phyloP scores from a whole-genome alignment of 1,140 invertebrate species.

The Proctacanthus coquilletti region DNA sequence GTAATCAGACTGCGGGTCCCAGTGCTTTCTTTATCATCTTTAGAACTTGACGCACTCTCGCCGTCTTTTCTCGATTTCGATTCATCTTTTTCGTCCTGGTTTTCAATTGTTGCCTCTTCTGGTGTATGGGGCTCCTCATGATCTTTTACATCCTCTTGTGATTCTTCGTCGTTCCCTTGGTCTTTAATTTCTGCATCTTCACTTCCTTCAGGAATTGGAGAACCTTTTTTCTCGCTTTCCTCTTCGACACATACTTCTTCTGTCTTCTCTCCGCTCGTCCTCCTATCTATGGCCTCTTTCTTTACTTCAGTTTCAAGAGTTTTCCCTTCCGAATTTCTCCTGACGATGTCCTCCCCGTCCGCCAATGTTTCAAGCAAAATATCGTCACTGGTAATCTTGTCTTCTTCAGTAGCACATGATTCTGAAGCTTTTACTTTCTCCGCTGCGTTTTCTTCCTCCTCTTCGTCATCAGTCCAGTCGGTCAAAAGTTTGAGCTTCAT shows the following conservation, averaged over 20 bases:
- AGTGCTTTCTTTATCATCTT: not conserved
- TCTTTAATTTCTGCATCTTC: not conserved
- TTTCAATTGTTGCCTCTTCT: constrained; percentile 1
- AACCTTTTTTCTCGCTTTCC: not conserved
- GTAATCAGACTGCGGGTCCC: not conserved
- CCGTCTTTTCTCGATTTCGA: not conserved
- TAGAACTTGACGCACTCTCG: not conserved
- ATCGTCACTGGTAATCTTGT: not conserved
- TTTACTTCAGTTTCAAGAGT: not conserved
- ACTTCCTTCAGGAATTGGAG: not conserved
- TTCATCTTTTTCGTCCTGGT: not conserved
- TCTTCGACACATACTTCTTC: not conserved
- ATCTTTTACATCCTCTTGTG: not conserved
- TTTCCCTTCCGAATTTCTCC: not conserved
- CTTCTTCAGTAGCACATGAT: too few relatives aligned
- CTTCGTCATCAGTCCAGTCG: constrained; percentile 27
- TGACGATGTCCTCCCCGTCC: not conserved
- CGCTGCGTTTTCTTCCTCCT: constrained; percentile 16
- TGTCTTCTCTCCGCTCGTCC: too few relatives aligned
- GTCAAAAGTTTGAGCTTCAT: too few relatives aligned
- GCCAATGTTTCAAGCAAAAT: too few relatives aligned
- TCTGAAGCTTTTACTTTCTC: not conserved
- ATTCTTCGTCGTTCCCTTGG: not conserved
- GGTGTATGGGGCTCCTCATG: constrained; percentile 1
- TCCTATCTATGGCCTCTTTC: not conserved